Conservation (phyloP, 2,888 invertebrate genomes). For the Eledona agricola region DNA sequence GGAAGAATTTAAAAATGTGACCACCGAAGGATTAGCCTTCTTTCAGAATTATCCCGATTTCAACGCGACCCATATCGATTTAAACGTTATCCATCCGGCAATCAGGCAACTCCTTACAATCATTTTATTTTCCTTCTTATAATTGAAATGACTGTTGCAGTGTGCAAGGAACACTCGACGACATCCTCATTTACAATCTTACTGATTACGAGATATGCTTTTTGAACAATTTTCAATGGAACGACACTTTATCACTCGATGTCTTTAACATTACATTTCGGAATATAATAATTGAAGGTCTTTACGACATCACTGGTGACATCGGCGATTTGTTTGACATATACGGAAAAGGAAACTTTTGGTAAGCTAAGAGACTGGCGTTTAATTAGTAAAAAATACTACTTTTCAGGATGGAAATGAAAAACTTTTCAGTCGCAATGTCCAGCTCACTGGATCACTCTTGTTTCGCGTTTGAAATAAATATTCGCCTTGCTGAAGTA, state of each 20-base stretch:
- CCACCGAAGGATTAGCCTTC: neutral
- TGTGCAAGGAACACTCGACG: conserved; percentile 30
- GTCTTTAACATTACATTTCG: conserved; percentile 40
- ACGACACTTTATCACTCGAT: no score
- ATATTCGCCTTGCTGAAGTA: conserved; percentile 3
- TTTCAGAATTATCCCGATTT: conserved; percentile 4
- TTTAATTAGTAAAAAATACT: neutral
- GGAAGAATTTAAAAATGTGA: conserved; percentile 13
- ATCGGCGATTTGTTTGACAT: conserved; percentile 44
- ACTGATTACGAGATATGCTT: conserved; percentile 19
- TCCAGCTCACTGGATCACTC: conserved; percentile 16
- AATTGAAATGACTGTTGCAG: conserved; percentile 24
- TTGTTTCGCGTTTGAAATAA: conserved; percentile 15
- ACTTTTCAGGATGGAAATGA: conserved; percentile 11
- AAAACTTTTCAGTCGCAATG: conserved; percentile 25
- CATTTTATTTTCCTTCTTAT: neutral
- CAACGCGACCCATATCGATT: conserved; percentile 10
- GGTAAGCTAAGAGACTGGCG: conserved; percentile 27
- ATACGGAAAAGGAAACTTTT: conserved; percentile 40
- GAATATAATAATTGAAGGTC: conserved; percentile 35
- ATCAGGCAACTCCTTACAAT: conserved; percentile 12
- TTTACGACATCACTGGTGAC: conserved; percentile 40
- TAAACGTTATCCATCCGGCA: conserved; percentile 22
- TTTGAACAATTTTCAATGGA: conserved; percentile 8
- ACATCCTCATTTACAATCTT: conserved; percentile 32